Evolutionary conservation across 2,113 vertebrate species (phyloP).

Genomic region (Ptilorrhoa leucosticta): DNA sequence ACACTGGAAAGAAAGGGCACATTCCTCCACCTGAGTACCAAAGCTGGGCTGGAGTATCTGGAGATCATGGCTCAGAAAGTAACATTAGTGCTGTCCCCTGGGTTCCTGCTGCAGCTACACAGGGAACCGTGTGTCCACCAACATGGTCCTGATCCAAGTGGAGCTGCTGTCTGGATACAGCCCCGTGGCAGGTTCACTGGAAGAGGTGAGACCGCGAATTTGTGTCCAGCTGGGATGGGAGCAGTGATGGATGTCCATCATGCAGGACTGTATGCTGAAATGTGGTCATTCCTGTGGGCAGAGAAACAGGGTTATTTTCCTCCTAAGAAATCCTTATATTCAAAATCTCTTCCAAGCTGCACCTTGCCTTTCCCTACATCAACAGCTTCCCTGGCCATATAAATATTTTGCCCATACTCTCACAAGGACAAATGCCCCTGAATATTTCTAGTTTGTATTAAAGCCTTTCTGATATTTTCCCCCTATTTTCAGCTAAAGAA

Average conservation of each 20-base stretch:
- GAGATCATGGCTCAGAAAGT: constrained; percentile 15
- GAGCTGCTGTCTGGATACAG: constrained; percentile 61
- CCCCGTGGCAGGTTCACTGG: constrained; percentile 12
- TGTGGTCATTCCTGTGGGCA: background rate
- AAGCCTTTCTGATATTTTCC: background rate
- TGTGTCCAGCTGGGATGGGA: constrained; percentile 5
- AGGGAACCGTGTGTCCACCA: constrained; percentile 51
- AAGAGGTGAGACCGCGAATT: background rate
- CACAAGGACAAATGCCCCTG: background rate
- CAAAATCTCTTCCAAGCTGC: background rate
- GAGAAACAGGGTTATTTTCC: background rate
- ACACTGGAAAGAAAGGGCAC: background rate
- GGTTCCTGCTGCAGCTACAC: constrained; percentile 49
- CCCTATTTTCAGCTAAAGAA: constrained; percentile 44
- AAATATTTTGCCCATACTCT: background rate
- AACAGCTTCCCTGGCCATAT: background rate
- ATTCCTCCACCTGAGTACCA: background rate
- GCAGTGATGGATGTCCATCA: background rate
- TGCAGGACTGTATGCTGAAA: background rate
- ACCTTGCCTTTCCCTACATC: background rate
- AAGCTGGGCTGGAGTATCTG: background rate
- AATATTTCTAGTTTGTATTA: background rate
- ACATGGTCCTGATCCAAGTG: constrained; percentile 60
- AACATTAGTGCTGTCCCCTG: constrained; percentile 32
- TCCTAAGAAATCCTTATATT: background rate